Percentiles rank a stretch among this genome's conserved stretches.
These are phyloP conservation scores for Hoplodrina ambigua DNA, from an alignment of 2,888 invertebrate genomes.

Conservation along the genomic window DNA sequence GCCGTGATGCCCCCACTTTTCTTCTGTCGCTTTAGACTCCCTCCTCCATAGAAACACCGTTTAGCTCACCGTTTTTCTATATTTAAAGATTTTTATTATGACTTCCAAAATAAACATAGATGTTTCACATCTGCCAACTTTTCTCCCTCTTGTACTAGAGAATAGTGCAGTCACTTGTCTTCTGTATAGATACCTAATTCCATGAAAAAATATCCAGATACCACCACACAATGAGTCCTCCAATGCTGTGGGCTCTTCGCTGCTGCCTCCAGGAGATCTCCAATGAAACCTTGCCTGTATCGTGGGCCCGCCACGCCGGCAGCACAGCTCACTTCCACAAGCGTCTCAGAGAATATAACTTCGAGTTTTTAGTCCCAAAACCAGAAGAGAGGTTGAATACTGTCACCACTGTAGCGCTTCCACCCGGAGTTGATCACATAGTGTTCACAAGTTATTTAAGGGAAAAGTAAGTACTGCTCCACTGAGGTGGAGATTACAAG, in stretches of 20 bases:
- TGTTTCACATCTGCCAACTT: too few species aligned
- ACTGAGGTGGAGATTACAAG: too few species aligned
- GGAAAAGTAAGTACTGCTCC: slow-evolving; percentile 74
- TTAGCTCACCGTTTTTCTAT: too few species aligned
- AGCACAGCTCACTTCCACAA: slow-evolving; percentile 92
- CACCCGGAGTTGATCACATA: slow-evolving; percentile 77
- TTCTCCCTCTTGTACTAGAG: too few species aligned
- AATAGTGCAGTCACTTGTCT: neutral
- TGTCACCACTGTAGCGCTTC: slow-evolving; percentile 81
- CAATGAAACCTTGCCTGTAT: slow-evolving; percentile 92
- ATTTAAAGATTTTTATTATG: too few species aligned
- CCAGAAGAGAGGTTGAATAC: slow-evolving; percentile 87
- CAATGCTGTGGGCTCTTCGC: slow-evolving; percentile 94
- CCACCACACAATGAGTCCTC: slow-evolving; percentile 97
- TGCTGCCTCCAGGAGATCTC: slow-evolving; percentile 94
- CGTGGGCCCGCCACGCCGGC: slow-evolving; percentile 93
- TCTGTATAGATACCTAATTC: neutral
- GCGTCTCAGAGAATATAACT: slow-evolving; percentile 92
- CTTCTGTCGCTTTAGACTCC: too few species aligned
- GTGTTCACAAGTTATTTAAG: slow-evolving; percentile 76
- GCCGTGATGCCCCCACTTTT: too few species aligned
- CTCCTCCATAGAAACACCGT: too few species aligned
- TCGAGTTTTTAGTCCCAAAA: slow-evolving; percentile 93
- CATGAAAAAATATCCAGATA: slow-evolving; percentile 86
- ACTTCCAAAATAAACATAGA: too few species aligned